Evolutionary conservation across 2,888 invertebrate genomes (phyloP).

Genomic region (Disparrhopalites patrizii): DNA sequence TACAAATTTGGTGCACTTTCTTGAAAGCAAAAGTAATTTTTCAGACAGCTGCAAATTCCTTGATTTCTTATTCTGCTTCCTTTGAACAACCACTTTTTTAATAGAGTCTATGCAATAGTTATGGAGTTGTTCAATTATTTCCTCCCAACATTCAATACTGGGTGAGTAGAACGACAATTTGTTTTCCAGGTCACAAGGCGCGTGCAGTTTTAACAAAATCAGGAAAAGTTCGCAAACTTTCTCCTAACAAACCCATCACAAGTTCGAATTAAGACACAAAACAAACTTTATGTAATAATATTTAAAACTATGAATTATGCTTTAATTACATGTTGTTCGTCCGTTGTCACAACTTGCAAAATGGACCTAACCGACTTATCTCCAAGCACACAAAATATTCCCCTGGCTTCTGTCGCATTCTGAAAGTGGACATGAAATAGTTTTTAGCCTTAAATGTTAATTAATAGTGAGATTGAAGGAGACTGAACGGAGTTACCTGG

Average conservation of each 20-base stretch:
- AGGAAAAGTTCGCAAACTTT: slow-evolving; percentile 52
- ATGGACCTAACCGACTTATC: slow-evolving; percentile 37
- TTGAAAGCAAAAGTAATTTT: slow-evolving; percentile 1
- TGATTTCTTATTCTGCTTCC: slow-evolving; percentile 36
- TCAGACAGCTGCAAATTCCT: slow-evolving; percentile 2
- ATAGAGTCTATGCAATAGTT: slow-evolving; percentile 36
- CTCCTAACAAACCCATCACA: slow-evolving; percentile 14
- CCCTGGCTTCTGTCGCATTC: slow-evolving; percentile 45
- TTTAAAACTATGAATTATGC: not conserved
- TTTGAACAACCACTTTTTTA: slow-evolving; percentile 11
- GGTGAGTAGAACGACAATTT: slow-evolving; percentile 37
- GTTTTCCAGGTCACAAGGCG: slow-evolving; percentile 51
- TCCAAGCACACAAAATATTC: slow-evolving; percentile 42
- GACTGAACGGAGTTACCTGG: slow-evolving; percentile 25
- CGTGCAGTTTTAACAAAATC: slow-evolving; percentile 57
- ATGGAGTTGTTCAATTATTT: slow-evolving; percentile 33
- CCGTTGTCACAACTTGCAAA: slow-evolving; percentile 22
- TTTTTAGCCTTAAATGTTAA: slow-evolving; percentile 3
- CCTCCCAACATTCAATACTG: slow-evolving; percentile 35
- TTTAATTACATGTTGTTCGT: not conserved
- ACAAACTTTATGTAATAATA: not conserved
- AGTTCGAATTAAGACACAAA: not conserved
- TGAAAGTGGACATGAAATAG: slow-evolving; percentile 14
- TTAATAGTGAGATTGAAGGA: not conserved
- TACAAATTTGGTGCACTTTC: slow-evolving; percentile 41